Evolutionary conservation across 2,888 invertebrate genomes (phyloP), one percentile per base, ranked within the genome.

Genomic region (Teinopalpus imperialis): DNA sequence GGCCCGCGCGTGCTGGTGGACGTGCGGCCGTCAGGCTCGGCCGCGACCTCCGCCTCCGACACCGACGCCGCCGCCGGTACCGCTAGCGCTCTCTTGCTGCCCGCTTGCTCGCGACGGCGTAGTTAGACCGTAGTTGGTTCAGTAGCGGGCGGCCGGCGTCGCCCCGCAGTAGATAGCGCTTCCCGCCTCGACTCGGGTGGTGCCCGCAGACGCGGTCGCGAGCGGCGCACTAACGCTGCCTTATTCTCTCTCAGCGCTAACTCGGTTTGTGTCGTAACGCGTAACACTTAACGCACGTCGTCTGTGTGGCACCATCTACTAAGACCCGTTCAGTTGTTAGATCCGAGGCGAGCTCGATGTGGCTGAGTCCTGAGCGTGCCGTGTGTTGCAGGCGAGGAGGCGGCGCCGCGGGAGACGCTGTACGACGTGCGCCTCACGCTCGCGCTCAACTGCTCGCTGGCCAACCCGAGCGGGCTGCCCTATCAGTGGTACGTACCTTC

Each of bases 1-100:
- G 70, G 66, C 56, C 69, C 74, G 61, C 76, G 74, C 58, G 73
- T 78, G 55, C 49, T 16, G 29, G 63, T 65, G 55, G 61, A 57
- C 18, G 69, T 70, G 63, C 63, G 59, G 53, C 53, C 59, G 51
- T 26, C 46, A 16, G 35, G 37, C 36, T 43, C 35, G 43, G 46
- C 48, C 44, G 34, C 49, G 13, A 18, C 47, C 44, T 16, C 30
- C 36, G 26, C 41, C 36, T 35, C 47, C 26, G 48, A 43, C 52
- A n/a, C 54, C 51, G 50, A 46, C 54, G 36, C 51, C 34, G 34
- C 18, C 16, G 9, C 26, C 26, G 36, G 2, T 41, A 45, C 48
- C 40, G 39, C 27, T 20, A 12, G 9, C 8, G 39, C 27, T 27
- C 29, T 27, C 37, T 40, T 37, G 43, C 45, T 44, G 54, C 49